These are phyloP conservation scores for Acyrthosiphon pisum DNA, from an alignment of 1,140 invertebrate species.

Conservation along the genomic window DNA sequence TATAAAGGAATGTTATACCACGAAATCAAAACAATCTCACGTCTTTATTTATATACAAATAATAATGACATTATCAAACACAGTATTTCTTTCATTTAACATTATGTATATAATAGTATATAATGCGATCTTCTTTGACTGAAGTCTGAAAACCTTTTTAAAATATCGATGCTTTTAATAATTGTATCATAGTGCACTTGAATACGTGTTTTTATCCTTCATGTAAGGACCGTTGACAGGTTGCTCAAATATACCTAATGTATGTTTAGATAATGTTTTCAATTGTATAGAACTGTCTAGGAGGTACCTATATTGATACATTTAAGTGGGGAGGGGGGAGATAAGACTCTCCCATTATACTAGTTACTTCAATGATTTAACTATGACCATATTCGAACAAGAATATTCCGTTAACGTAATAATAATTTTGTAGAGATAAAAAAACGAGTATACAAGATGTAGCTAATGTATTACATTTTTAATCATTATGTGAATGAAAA, in stretches of 20 bases:
- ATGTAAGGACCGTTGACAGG: background rate
- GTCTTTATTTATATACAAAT: background rate
- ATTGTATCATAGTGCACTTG: too few species aligned
- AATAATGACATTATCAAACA: background rate
- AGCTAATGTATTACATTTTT: background rate
- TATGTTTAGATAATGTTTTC: too few species aligned
- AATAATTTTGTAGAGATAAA: background rate
- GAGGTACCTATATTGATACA: background rate
- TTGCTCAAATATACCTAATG: background rate
- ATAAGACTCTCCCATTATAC: background rate
- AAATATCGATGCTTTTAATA: too few species aligned
- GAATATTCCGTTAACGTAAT: background rate
- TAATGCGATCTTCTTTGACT: background rate
- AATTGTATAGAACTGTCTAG: background rate
- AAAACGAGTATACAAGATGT: background rate
- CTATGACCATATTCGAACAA: background rate
- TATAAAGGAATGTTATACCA: too few species aligned
- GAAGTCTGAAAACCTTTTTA: too few species aligned
- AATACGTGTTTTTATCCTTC: too few species aligned
- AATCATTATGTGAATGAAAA: background rate
- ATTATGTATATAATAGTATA: background rate
- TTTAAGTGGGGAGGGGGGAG: background rate
- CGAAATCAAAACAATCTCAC: too few species aligned
- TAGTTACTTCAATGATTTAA: background rate
- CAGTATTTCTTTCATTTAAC: background rate